These are phyloP conservation scores for Holacanthus passer DNA, from an alignment of 2,113 vertebrate genomes.

Conservation along the genomic window DNA sequence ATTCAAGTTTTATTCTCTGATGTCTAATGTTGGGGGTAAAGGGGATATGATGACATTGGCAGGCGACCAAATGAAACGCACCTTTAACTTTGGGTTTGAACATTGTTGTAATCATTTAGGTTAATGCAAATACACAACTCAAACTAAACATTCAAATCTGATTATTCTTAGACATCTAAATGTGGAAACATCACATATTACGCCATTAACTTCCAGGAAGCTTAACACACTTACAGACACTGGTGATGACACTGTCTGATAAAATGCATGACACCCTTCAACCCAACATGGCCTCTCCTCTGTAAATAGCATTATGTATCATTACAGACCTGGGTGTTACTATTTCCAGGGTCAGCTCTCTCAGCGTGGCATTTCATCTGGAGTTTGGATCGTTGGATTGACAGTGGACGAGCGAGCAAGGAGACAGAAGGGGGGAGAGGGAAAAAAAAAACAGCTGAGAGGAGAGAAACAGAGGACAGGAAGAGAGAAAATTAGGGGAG, in stretches of 20 bases:
- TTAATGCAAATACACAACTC: too few species aligned
- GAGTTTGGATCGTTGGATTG: conserved; percentile 38
- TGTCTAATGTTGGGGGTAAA: too few species aligned
- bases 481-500: conserved; percentile 78
- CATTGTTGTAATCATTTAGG: too few species aligned
- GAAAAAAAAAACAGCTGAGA: conserved; percentile 56
- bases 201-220: too few species aligned
- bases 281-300: conserved; percentile 36
- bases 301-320: conserved; percentile 66
- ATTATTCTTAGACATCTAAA: too few species aligned
- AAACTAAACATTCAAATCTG: too few species aligned
- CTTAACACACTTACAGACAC: neutral
- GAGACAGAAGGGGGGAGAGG: conserved; percentile 28
- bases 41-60: too few species aligned
- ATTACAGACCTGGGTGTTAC: conserved; percentile 42
- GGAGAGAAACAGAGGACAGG: conserved; percentile 56
- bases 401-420: conserved; percentile 27
- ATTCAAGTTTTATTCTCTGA: too few species aligned
- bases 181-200: too few species aligned
- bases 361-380: conserved; percentile 57
- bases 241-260: conserved; percentile 6
- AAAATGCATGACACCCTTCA: conserved; percentile 56
- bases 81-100: too few species aligned
- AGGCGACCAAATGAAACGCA: too few species aligned
- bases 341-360: conserved; percentile 47